Conservation (phyloP, 2,888 invertebrate species). For the Homarus gammarus region DNA sequence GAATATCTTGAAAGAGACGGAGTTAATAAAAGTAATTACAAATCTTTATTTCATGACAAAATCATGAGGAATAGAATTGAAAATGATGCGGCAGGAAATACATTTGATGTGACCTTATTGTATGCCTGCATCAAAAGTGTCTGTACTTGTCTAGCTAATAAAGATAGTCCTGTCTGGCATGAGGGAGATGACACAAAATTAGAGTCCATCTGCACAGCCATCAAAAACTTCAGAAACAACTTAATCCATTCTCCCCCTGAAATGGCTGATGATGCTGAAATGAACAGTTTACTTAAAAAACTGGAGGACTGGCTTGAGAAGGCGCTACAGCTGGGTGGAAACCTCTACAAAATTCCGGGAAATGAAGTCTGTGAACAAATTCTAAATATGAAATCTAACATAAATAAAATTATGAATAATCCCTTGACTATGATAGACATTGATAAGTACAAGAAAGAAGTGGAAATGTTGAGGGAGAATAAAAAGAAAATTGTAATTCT, state of each 20-base stretch:
- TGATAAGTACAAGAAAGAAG: background rate
- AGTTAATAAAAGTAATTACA: background rate
- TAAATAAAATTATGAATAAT: background rate
- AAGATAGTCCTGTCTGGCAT: background rate
- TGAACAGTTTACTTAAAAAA: background rate
- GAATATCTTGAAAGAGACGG: slow-evolving; percentile 8
- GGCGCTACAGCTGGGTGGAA: background rate
- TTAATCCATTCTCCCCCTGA: background rate
- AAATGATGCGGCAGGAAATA: background rate
- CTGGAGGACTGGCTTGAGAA: background rate
- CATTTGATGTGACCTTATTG: slow-evolving; percentile 45
- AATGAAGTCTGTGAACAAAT: background rate
- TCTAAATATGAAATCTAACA: background rate
- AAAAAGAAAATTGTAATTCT: background rate
- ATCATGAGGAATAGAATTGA: background rate
- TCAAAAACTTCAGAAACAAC: slow-evolving; percentile 36
- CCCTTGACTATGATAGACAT: background rate
- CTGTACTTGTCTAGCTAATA: slow-evolving; percentile 32
- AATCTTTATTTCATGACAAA: background rate
- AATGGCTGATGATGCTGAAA: background rate
- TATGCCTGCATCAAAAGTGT: slow-evolving; percentile 30
- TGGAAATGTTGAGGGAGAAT: background rate
- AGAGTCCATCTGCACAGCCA: slow-evolving; percentile 16
- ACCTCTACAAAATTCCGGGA: background rate
- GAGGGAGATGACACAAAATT: background rate